Percentiles rank a stretch among this genome's conserved stretches.
phyloP scores from a whole-genome alignment of 2,113 vertebrate species.

The Eurystomus gularis region DNA sequence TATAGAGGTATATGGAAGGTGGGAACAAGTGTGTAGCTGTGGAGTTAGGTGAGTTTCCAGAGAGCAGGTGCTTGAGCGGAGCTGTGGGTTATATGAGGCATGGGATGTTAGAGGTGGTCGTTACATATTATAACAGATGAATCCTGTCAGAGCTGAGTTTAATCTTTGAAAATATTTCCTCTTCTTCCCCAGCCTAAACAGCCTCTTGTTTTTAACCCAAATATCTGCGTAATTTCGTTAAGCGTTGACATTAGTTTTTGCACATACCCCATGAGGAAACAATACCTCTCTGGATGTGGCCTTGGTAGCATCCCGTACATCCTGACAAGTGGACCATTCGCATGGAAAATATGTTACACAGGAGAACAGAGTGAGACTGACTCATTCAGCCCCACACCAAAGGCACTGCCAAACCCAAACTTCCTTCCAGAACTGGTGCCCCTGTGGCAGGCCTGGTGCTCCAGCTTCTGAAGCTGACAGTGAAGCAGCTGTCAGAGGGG shows the following conservation, averaged over 20 bases:
- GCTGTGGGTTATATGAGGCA: not conserved
- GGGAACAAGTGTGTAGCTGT: not conserved
- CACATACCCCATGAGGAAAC: not conserved
- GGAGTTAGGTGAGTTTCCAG: not conserved
- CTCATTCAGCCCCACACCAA: not conserved
- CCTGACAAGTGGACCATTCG: not conserved
- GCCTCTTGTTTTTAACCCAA: not conserved
- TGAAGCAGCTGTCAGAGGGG: not conserved
- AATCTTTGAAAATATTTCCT: not conserved
- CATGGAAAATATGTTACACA: not conserved
- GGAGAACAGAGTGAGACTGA: not conserved
- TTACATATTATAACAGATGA: not conserved
- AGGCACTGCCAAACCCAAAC: not conserved
- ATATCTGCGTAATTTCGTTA: not conserved
- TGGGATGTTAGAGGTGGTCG: not conserved
- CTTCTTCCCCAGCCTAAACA: not conserved
- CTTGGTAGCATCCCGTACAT: accelerated
- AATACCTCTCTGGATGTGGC: not conserved
- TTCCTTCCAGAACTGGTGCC: not conserved
- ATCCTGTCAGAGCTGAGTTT: not conserved
- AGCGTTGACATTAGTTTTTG: not conserved
- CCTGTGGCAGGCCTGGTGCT: accelerated
- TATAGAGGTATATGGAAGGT: not conserved
- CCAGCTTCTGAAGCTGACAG: not conserved
- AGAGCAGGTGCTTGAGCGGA: not conserved